These are phyloP conservation scores for Sminthurinus signatus DNA, from an alignment of 1,140 invertebrate species.

Conservation along the genomic window DNA sequence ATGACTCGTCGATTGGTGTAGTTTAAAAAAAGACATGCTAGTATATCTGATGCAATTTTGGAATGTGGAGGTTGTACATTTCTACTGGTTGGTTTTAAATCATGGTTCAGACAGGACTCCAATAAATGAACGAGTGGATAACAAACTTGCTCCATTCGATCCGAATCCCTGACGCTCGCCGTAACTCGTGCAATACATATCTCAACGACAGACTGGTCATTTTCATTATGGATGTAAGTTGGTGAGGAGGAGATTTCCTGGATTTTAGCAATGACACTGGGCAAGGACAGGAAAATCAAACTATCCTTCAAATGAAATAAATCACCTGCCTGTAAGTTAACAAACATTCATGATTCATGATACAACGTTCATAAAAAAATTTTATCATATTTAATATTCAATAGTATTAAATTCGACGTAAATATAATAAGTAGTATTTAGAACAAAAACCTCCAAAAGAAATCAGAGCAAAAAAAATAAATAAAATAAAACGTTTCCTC, in stretches of 20 bases:
- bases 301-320: slow-evolving; percentile 79
- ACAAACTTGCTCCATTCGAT: too few species aligned
- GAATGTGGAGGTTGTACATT: slow-evolving; percentile 89
- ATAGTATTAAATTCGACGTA: too few species aligned
- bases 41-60: slow-evolving; percentile 75
- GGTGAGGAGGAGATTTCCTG: slow-evolving; percentile 63
- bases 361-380: too few species aligned
- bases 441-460: too few species aligned
- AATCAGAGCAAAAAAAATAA: too few species aligned
- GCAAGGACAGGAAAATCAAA: slow-evolving; percentile 76
- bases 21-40: slow-evolving; percentile 89
- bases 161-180: slow-evolving; percentile 8
- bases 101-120: slow-evolving; percentile 79
- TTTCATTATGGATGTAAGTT: slow-evolving; percentile 75
- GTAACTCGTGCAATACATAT: slow-evolving; percentile 84
- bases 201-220: slow-evolving; percentile 88
- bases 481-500: too few species aligned
- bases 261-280: slow-evolving; percentile 70
- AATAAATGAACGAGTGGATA: slow-evolving; percentile 66
- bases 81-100: slow-evolving; percentile 66
- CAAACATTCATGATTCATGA: too few species aligned
- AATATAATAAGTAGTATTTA: too few species aligned
- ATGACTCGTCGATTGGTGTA: slow-evolving; percentile 82
- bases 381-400: too few species aligned
- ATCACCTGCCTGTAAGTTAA: slow-evolving; percentile 71